A percentile compares a stretch with the other conserved stretches of the same genome.
Evolutionary conservation across 2,888 invertebrate species (phyloP).

Genomic region (Sesia apiformis): DNA sequence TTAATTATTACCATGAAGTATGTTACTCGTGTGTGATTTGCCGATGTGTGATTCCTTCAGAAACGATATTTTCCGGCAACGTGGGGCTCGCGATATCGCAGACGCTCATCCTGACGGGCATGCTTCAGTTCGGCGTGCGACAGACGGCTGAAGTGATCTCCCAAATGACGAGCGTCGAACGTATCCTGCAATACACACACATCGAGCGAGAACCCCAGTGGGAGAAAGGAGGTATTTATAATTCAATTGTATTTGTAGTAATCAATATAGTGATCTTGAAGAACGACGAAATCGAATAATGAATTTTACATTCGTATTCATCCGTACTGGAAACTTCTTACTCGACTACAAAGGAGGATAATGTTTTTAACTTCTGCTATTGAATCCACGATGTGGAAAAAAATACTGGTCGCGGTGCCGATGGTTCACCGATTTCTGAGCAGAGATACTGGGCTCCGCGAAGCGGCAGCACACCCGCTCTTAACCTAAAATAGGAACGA

Average conservation of each 20-base stretch:
- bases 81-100: conserved; percentile 81
- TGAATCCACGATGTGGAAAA: too few relatives aligned
- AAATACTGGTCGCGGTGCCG: too few relatives aligned
- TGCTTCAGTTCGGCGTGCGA: conserved; percentile 81
- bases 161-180: conserved; percentile 84
- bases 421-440: too few relatives aligned
- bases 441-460: too few relatives aligned
- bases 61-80: conserved; percentile 76
- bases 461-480: too few relatives aligned
- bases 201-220: conserved; percentile 76
- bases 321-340: background rate
- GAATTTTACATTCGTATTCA: background rate
- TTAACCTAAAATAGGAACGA: too few relatives aligned
- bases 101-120: conserved; percentile 80
- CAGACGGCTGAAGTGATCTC: conserved; percentile 81
- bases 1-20: too few relatives aligned
- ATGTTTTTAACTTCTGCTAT: too few relatives aligned
- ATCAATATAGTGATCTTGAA: background rate
- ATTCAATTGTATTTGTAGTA: background rate
- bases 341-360: too few relatives aligned
- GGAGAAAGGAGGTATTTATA: conserved; percentile 56
- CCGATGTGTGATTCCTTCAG: too few relatives aligned
- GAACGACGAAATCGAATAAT: background rate
- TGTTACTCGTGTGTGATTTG: too few relatives aligned
- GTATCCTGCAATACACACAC: conserved; percentile 81